Base-by-base conservation (phyloP, 2,797 vertebrate genomes). In the Oreortyx pictus region DNA sequence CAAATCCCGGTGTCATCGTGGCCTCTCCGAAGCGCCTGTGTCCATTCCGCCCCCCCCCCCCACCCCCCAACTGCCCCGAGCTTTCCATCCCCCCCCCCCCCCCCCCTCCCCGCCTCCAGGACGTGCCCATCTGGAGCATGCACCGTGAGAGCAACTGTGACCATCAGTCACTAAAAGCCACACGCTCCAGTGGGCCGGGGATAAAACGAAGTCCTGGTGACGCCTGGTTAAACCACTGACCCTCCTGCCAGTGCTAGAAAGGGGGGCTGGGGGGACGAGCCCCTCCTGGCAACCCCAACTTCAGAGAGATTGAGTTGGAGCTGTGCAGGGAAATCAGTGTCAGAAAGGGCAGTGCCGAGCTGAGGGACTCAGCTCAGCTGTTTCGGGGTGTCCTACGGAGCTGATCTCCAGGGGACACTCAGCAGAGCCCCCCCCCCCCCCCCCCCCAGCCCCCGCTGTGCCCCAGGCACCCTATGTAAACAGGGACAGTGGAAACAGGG, bases 181-280 rank as follows among this genome's bases (percentile, higher is more conserved):
- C 91, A 92, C 94, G 94, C 95, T 93, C 82, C 91, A 93, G 46
- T 89, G 88, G 91, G 66, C 66, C 91, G 90, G 88, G 89, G 56
- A 93, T 89, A 95, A 93, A 95, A 85, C 73, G 39, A 91, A 86
- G 92, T 82, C 94, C 88, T 93, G 94, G 90, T 92, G 94, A 93
- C 82, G 92, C 85, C 89, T 92, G 91, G 91, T 93, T 93, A 95
- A 95, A 95, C 90, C 93, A 83, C 93, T 91, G 88, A 94, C 88
- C 90, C 90, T 79, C 90, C 59, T 86, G 90, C 68, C 61, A 59
- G 75, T 41, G 74, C 71, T 70, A 84, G 47, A 64, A 62, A 75
- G 62, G 19, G 41, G 46, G 25, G 52, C 50, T 5, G 61, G 72
- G 23, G 50, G 78, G 25, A 56, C 35, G 47, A 71, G 44, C 64